A percentile compares a stretch with the other conserved stretches of the same genome.
phyloP scores from a whole-genome alignment of 2,888 invertebrate genomes.

The Choreutis nemorana region DNA sequence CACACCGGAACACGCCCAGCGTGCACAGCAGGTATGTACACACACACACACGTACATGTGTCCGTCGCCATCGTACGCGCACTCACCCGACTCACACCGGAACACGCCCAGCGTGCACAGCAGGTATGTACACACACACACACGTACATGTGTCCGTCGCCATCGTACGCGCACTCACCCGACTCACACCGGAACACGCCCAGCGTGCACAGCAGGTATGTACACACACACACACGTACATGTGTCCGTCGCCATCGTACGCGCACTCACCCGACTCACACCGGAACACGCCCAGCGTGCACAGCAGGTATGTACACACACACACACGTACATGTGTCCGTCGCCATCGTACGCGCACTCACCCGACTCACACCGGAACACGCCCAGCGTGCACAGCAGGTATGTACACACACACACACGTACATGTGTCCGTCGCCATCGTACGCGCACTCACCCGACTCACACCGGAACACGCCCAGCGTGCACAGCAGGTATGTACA shows the following conservation, averaged over 20 bases:
- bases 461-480: background rate
- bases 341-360: background rate
- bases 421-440: background rate
- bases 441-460: too few species aligned
- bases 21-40: slow-evolving; percentile 75
- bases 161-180: slow-evolving; percentile 71
- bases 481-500: background rate
- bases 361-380: background rate
- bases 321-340: background rate
- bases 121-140: background rate
- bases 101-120: background rate
- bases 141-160: slow-evolving; percentile 69
- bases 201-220: slow-evolving; percentile 78
- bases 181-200: slow-evolving; percentile 79
- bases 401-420: background rate
- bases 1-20: slow-evolving; percentile 76
- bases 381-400: background rate
- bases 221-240: slow-evolving; percentile 14
- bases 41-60: slow-evolving; percentile 13
- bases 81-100: background rate
- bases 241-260: background rate
- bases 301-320: background rate
- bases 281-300: background rate
- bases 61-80: background rate
- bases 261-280: background rate